Conservation (phyloP, 2,797 vertebrate genomes). For the Sylvia borin region DNA sequence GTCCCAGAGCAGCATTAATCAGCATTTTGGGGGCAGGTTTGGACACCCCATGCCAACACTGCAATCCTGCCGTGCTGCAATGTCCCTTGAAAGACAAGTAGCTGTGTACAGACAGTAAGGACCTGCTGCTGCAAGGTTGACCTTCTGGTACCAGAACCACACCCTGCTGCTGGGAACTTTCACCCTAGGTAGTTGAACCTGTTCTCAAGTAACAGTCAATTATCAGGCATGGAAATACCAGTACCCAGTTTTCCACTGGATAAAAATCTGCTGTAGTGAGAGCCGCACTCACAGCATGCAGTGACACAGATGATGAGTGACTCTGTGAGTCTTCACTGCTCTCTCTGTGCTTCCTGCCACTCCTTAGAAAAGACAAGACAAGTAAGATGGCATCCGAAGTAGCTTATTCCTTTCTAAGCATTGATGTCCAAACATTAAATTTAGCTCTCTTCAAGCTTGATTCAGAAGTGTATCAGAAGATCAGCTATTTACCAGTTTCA, state of each 20-base stretch:
- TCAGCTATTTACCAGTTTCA: background rate
- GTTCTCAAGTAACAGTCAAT: background rate
- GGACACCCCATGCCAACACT: background rate
- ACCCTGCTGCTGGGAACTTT: background rate
- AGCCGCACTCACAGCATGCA: fast-evolving
- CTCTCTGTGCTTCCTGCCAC: background rate
- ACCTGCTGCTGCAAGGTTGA: background rate
- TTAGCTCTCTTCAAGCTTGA: background rate
- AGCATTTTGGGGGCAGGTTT: fast-evolving
- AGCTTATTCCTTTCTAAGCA: background rate
- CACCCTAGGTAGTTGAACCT: background rate
- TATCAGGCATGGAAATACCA: background rate
- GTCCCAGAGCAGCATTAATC: background rate
- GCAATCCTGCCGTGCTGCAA: fast-evolving
- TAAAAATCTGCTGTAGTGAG: background rate
- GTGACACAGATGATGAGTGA: background rate
- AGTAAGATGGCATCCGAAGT: background rate
- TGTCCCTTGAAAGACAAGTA: background rate
- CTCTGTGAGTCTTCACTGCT: background rate
- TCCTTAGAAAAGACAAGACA: background rate
- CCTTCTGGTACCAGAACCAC: background rate
- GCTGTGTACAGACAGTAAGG: background rate
- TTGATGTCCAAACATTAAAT: background rate
- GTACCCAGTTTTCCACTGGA: background rate
- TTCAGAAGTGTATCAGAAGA: background rate